Evolutionary conservation across 2,797 vertebrate genomes (phyloP).

Genomic region (Chelon auratus): DNA sequence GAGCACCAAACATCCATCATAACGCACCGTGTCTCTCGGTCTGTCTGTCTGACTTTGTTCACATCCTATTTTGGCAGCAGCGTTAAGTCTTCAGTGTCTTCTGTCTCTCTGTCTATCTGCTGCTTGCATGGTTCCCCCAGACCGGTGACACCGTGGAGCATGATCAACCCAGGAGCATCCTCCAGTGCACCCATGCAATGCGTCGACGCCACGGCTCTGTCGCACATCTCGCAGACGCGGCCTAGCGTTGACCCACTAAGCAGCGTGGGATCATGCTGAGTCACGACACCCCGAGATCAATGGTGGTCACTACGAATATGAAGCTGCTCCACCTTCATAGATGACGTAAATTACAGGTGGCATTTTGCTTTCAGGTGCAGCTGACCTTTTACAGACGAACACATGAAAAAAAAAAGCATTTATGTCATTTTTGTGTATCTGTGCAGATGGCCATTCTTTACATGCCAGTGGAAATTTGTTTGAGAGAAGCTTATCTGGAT

Average conservation of each 20-base stretch:
- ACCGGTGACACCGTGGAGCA: conserved; percentile 56
- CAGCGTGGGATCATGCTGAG: conserved; percentile 66
- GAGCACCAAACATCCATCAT: conserved; percentile 77
- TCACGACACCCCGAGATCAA: conserved; percentile 64
- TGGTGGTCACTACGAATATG: conserved; percentile 52
- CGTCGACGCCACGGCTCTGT: conserved; percentile 68
- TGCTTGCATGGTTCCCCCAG: conserved; percentile 37
- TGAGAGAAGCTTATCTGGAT: conserved; percentile 37
- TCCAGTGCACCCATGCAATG: conserved; percentile 67
- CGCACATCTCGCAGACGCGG: conserved; percentile 71
- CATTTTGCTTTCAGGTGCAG: conserved; percentile 31
- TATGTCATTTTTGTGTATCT: background rate
- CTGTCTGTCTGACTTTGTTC: conserved; percentile 55
- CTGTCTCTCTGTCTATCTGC: conserved; percentile 39
- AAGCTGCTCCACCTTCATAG: conserved; percentile 40
- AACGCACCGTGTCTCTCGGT: conserved; percentile 55
- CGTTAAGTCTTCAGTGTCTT: conserved; percentile 58
- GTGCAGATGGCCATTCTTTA: conserved; percentile 34
- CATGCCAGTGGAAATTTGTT: conserved; percentile 35
- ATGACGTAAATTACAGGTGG: conserved; percentile 16
- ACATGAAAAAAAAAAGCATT: conserved; percentile 10
- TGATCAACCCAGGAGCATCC: conserved; percentile 45
- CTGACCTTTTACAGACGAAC: conserved; percentile 2
- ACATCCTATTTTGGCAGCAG: conserved; percentile 43
- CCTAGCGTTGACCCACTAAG: conserved; percentile 64